Evolutionary conservation across 2,888 invertebrate species (phyloP), one percentile per base, ranked within the genome.

Genomic region (Meiosimyza decipiens): DNA sequence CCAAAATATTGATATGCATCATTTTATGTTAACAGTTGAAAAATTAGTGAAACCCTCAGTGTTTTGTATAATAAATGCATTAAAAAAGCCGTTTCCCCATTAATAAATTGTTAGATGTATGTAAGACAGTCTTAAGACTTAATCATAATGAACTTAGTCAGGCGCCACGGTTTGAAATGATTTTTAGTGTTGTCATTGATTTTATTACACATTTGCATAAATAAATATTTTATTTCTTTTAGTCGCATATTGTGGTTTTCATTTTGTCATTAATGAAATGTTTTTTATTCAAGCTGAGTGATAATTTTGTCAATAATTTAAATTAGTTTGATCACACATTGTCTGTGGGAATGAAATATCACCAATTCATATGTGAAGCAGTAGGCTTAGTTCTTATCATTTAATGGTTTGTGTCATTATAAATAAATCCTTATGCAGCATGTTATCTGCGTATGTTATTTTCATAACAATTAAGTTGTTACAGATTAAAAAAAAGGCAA

Each of bases 131-230:
- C 55, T 52, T 47, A 51, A 57, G 71, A 64, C 47, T 52, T 47
- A 60, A 72, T 70, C 33, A 59, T 54, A 54, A n/a, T 15, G 9
- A 22, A 9, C 47, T 40, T 11, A 18, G 40, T 28, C 12, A 50
- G 57, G 28, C 50, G 28, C 54, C 47, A 28, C 18, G 18, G 59
- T 2, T 59, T 59, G 28, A 33, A 18, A 60, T 18, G 28, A 50
- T 16, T 40, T 47, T n/a, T 15, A 51, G 64, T 51, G 50, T 50
- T 51, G 64, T 33, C 62, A n/a, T 69, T 28, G 64, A 71, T 71
- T 68, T 52, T 69, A 74, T 72, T 71, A 69, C 72, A 74, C 72
- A 74, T 73, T 73, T 76, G 74, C 74, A 74, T 74, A 40, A 40
- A 9, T 40, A 7, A 16, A 9, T 63, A 9, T 59, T 33, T 22